A percentile compares a stretch with the other conserved stretches of the same genome.
Conservation (phyloP, 2,113 vertebrate species). For the Marmota flaviventris region DNA sequence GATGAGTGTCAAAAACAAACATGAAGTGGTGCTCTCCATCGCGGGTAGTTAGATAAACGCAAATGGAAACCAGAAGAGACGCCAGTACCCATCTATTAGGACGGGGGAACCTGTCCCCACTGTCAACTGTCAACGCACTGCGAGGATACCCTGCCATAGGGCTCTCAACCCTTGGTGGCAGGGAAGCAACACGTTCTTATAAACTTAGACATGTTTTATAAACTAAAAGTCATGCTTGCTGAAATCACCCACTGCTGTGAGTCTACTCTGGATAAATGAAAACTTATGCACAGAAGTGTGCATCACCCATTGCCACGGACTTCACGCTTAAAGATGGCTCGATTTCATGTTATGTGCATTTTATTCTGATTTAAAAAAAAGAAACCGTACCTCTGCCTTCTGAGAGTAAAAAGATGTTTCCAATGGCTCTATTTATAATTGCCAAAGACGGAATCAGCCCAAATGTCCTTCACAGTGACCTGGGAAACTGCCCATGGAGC, state of each 20-base stretch:
- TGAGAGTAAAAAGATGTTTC: background rate
- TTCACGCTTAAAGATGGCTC: too few relatives aligned
- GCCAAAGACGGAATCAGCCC: background rate
- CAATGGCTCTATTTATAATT: background rate
- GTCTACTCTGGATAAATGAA: too few relatives aligned
- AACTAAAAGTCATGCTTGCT: conserved; percentile 3
- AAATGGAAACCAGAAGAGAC: background rate
- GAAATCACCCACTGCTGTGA: background rate
- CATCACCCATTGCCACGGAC: too few relatives aligned
- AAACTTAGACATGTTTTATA: background rate
- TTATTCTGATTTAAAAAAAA: background rate
- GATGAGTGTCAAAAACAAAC: background rate
- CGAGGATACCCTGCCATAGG: background rate
- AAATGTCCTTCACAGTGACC: background rate
- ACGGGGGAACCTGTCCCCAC: too few relatives aligned
- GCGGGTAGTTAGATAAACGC: background rate
- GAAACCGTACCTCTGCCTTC: background rate
- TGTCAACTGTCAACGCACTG: too few relatives aligned
- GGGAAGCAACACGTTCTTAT: too few relatives aligned
- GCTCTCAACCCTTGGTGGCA: background rate
- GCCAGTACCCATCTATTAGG: background rate
- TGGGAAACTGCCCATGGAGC: background rate
- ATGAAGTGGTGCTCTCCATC: background rate
- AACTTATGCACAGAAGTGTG: too few relatives aligned
- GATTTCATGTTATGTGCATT: background rate